Conservation (phyloP, 2,797 vertebrate genomes). For the Chrosomus eos region DNA sequence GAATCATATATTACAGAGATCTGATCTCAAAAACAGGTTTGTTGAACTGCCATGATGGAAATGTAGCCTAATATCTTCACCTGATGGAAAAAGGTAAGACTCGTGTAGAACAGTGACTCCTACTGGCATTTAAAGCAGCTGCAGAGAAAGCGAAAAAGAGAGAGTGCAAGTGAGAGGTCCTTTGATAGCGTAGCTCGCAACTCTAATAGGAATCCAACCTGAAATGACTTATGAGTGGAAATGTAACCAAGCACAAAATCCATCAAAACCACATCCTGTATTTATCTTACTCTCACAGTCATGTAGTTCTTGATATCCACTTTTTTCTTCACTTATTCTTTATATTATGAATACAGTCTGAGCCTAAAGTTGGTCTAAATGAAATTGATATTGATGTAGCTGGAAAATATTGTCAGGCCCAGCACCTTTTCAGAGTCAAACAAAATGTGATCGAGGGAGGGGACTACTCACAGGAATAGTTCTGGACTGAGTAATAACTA, state of each 20-base stretch:
- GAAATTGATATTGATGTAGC: not conserved
- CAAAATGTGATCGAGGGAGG: not conserved
- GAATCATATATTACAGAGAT: not conserved
- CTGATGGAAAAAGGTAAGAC: slow-evolving; percentile 10
- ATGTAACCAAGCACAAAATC: not conserved
- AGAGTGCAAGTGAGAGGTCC: too few relatives aligned
- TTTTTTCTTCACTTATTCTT: not conserved
- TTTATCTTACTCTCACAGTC: slow-evolving; percentile 18
- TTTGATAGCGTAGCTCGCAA: not conserved
- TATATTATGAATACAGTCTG: not conserved
- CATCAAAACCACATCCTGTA: slow-evolving; percentile 25
- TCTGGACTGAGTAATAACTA: slow-evolving; percentile 32
- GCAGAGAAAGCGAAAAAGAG: not conserved
- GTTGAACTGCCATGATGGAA: not conserved
- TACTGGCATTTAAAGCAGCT: slow-evolving; percentile 42
- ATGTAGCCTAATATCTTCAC: slow-evolving; percentile 14
- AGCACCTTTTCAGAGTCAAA: not conserved
- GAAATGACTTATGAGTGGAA: not conserved
- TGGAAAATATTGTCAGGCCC: slow-evolving; percentile 8
- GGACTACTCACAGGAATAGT: slow-evolving; percentile 15
- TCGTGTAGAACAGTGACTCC: slow-evolving; percentile 54
- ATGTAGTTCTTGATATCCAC: not conserved
- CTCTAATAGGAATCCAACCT: not conserved
- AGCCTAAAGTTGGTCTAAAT: not conserved
- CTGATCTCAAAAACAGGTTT: slow-evolving; percentile 2